Percentiles rank a stretch among this genome's conserved stretches.
Evolutionary conservation across 1,140 invertebrate genomes (phyloP).

Genomic region (Drosophila trapezifrons): DNA sequence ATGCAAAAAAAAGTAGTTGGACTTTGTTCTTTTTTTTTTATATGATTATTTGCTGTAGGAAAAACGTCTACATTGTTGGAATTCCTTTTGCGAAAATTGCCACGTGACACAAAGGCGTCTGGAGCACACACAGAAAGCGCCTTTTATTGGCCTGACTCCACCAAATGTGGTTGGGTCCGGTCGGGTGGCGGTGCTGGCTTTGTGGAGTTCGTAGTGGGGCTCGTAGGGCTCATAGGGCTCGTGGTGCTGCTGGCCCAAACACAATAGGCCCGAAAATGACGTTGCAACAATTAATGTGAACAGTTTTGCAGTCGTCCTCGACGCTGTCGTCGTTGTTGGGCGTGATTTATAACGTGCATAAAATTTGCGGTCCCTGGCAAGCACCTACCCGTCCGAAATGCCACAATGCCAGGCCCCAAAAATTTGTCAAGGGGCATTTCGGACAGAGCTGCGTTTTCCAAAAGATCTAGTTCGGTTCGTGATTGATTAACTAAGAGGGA

Average conservation of each 20-base stretch:
- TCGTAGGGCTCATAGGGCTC: conserved; percentile 13
- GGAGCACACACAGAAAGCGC: conserved; percentile 69
- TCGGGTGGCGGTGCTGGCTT: background rate
- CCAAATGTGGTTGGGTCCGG: conserved; percentile 18
- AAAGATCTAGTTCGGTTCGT: conserved; percentile 38
- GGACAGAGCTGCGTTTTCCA: conserved; percentile 4
- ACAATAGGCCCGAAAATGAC: conserved; percentile 81
- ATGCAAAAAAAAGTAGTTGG: conserved; percentile 49
- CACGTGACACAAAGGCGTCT: conserved; percentile 80
- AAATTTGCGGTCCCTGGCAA: conserved; percentile 70
- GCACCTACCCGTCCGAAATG: conserved; percentile 49
- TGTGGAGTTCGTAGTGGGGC: conserved; percentile 7
- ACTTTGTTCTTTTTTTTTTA: conserved; percentile 35
- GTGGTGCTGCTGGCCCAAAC: conserved; percentile 22
- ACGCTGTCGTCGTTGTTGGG: conserved; percentile 56
- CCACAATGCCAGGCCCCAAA: conserved; percentile 44
- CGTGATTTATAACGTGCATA: conserved; percentile 81
- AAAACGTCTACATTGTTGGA: conserved; percentile 79
- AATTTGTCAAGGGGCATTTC: conserved; percentile 36
- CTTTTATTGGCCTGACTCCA: conserved; percentile 66
- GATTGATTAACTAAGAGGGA: conserved; percentile 7
- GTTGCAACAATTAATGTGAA: conserved; percentile 82
- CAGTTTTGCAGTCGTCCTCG: conserved; percentile 76
- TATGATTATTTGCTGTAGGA: conserved; percentile 61
- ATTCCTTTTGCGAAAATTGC: conserved; percentile 79